Conservation (phyloP, 2,888 invertebrate species). For the Drosophila incognita region DNA sequence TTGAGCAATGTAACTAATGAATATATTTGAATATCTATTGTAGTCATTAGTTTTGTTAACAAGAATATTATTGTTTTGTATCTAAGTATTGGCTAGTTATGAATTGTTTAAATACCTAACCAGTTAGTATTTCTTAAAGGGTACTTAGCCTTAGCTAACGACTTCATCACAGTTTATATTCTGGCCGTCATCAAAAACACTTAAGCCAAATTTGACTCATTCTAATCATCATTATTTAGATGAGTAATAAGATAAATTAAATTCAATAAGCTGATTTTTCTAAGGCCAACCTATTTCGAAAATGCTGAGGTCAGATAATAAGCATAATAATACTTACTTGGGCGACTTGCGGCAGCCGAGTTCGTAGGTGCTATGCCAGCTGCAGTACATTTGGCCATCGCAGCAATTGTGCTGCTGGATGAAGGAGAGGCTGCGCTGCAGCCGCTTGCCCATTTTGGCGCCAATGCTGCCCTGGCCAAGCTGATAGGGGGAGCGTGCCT, state of each 20-base stretch:
- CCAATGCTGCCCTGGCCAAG: conserved; percentile 82
- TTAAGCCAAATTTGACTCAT: background rate
- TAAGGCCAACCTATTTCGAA: background rate
- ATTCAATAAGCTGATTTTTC: background rate
- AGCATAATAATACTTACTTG: conserved; percentile 52
- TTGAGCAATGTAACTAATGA: background rate
- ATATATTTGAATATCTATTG: background rate
- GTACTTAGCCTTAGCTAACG: background rate
- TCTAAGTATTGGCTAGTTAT: background rate
- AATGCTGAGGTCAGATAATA: background rate
- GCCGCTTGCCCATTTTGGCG: conserved; percentile 81
- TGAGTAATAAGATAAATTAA: background rate
- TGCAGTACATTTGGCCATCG: conserved; percentile 79
- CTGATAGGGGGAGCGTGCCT: conserved; percentile 64
- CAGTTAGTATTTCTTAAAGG: background rate
- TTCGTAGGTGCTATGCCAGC: conserved; percentile 80
- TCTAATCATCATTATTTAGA: no score
- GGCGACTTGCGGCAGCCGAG: conserved; percentile 68
- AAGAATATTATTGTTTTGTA: background rate
- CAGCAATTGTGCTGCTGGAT: conserved; percentile 83
- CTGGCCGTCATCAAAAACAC: background rate
- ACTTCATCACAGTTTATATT: no score
- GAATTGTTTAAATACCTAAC: background rate
- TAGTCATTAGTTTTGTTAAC: no score
- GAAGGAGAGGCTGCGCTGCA: conserved; percentile 85